Conservation (phyloP, 2,113 vertebrate species). For the cat (Felis catus) region DNA sequence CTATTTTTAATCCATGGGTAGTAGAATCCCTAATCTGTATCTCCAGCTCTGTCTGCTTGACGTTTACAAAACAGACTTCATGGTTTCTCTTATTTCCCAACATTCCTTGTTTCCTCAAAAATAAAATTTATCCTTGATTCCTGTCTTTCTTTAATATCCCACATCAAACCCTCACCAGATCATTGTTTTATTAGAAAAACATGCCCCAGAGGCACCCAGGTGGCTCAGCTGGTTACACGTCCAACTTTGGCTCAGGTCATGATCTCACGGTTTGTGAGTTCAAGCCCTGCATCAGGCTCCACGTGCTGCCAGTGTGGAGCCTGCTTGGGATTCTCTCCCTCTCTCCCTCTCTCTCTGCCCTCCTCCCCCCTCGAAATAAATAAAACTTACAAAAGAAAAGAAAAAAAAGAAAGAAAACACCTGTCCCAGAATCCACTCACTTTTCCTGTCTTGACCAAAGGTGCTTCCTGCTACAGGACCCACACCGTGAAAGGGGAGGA, state of each 20-base stretch:
- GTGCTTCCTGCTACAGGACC: not conserved
- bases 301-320: no score
- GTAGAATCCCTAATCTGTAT: not conserved
- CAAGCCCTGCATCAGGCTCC: no score
- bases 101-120: not conserved
- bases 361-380: no score
- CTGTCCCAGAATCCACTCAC: not conserved
- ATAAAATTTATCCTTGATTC: not conserved
- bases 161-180: not conserved
- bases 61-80: not conserved
- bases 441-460: not conserved
- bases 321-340: no score
- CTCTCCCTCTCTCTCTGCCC: no score
- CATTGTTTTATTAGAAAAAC: not conserved
- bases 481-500: accelerated
- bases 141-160: not conserved
- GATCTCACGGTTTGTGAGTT: no score
- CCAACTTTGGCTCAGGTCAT: no score
- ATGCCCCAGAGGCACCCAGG: no score
- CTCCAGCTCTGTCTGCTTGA: not conserved
- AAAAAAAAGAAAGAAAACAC: not conserved
- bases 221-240: no score
- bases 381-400: no score
- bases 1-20: not conserved
- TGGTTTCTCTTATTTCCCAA: not conserved